These are phyloP conservation scores for Cathartes aura DNA, from an alignment of 2,113 vertebrate genomes.

Conservation along the genomic window DNA sequence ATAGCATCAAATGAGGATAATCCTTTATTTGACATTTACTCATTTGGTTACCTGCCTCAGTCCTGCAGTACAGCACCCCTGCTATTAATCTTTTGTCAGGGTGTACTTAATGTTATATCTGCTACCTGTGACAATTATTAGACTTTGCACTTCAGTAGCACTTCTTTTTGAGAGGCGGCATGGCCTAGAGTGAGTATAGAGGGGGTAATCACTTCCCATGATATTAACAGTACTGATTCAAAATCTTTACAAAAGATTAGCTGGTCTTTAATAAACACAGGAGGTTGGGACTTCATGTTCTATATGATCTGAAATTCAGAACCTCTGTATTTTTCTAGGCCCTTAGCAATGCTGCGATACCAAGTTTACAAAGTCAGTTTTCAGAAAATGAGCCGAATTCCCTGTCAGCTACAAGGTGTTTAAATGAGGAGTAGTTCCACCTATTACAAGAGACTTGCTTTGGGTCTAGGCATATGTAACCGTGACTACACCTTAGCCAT, in stretches of 20 bases:
- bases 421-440: not conserved
- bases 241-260: conserved; percentile 7
- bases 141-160: conserved; percentile 26
- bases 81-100: conserved; percentile 66
- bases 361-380: not conserved
- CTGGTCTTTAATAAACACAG: not conserved
- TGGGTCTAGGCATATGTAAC: not conserved
- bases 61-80: conserved; percentile 42
- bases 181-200: not conserved
- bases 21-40: conserved; percentile 64
- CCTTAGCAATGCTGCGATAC: not conserved
- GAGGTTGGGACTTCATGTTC: not conserved
- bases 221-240: not conserved
- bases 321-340: not conserved
- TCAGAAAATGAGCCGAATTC: not conserved
- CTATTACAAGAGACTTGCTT: not conserved
- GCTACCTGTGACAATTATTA: conserved; percentile 56
- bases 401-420: not conserved
- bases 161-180: conserved; percentile 32
- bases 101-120: conserved; percentile 48
- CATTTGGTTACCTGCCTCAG: conserved; percentile 60
- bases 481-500: not conserved
- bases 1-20: conserved; percentile 52
- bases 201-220: conserved; percentile 19
- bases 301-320: not conserved